Evolutionary conservation across 2,797 vertebrate genomes (phyloP).

Genomic region (Vipera ursinii): DNA sequence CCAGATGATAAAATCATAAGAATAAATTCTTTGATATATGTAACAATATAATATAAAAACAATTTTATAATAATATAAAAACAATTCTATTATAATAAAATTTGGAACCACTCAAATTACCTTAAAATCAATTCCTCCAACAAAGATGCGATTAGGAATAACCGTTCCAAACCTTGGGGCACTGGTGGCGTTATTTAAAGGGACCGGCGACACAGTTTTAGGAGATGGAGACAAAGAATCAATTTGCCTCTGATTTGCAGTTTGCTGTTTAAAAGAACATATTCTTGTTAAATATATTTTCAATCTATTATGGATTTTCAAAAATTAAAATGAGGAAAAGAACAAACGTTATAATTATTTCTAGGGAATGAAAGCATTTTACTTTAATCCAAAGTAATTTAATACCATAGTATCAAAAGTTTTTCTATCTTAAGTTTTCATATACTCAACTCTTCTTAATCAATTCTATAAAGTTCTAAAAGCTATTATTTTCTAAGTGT

Average conservation of each 20-base stretch:
- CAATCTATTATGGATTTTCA: neutral
- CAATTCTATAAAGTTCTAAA: neutral
- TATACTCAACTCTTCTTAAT: neutral
- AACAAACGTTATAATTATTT: neutral
- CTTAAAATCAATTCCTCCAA: conserved; percentile 82
- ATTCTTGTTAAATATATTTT: conserved; percentile 47
- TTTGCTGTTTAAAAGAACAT: conserved; percentile 66
- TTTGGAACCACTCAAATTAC: conserved; percentile 61
- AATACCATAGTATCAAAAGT: neutral
- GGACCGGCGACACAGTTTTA: conserved; percentile 63
- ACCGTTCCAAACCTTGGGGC: conserved; percentile 70
- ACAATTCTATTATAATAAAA: neutral
- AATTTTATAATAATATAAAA: neutral
- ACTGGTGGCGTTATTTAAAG: conserved; percentile 62
- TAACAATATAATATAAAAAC: neutral
- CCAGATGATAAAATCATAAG: neutral
- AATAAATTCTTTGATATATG: neutral
- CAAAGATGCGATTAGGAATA: conserved; percentile 86
- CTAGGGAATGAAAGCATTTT: neutral
- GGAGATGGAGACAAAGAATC: conserved; percentile 71
- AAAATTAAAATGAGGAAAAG: neutral
- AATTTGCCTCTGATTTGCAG: conserved; percentile 68
- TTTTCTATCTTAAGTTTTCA: neutral
- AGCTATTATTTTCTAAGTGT: neutral
- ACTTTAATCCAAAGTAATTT: neutral